Evolutionary conservation across 2,113 vertebrate genomes (phyloP).

Genomic region (Ctenodactylus gundi): DNA sequence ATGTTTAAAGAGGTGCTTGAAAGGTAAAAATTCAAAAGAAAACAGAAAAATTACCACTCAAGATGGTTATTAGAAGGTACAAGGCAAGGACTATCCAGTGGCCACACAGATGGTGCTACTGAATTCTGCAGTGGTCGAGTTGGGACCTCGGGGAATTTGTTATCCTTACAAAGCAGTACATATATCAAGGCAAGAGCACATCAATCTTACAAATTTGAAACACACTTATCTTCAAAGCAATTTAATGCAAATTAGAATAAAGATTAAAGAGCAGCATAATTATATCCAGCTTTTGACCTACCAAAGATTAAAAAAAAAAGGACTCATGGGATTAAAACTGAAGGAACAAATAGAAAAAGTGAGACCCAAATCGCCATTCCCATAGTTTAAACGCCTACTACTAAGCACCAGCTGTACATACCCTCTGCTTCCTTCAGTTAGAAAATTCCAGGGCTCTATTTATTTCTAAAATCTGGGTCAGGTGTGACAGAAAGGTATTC

Average conservation of each 20-base stretch:
- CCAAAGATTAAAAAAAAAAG: constrained; percentile 32
- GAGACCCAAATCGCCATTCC: neutral
- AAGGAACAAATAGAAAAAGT: constrained; percentile 1
- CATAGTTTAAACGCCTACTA: neutral
- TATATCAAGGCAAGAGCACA: too few species aligned
- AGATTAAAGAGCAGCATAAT: constrained; percentile 58
- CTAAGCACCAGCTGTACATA: neutral
- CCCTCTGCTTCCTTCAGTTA: neutral
- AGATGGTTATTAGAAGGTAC: neutral
- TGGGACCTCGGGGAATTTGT: neutral
- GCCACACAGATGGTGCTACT: neutral
- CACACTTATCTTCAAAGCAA: constrained; percentile 58
- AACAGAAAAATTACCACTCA: neutral
- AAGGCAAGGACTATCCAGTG: too few species aligned
- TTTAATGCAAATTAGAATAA: constrained; percentile 70
- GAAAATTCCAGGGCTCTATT: neutral
- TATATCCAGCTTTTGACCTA: constrained; percentile 47
- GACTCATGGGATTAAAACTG: constrained; percentile 3
- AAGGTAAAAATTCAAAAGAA: neutral
- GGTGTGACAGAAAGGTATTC: neutral
- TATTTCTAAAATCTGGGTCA: neutral
- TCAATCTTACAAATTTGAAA: constrained; percentile 66
- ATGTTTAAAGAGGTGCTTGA: neutral
- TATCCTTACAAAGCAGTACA: neutral
- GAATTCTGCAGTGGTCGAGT: neutral